phyloP scores from a whole-genome alignment of 2,888 invertebrate species.

The Orthonychiurus folsomi region DNA sequence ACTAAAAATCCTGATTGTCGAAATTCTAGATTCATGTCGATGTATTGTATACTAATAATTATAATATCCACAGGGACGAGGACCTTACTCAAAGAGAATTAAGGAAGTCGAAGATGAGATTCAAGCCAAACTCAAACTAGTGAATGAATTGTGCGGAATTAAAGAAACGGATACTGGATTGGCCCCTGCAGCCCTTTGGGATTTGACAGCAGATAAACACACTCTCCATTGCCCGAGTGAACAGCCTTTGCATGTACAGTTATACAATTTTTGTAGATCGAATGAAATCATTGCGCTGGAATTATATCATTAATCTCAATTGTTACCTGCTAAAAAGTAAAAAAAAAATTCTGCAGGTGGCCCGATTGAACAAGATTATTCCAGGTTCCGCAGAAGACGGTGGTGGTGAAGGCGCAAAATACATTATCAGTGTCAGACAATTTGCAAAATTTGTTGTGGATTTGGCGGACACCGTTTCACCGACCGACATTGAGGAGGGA shows the following conservation, averaged over 20 bases:
- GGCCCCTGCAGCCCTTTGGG: constrained; percentile 55
- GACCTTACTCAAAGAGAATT: constrained; percentile 51
- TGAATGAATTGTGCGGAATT: constrained; percentile 47
- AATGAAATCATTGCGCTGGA: neutral
- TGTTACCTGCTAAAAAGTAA: constrained; percentile 44
- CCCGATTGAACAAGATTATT: constrained; percentile 55
- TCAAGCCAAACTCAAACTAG: constrained; percentile 49
- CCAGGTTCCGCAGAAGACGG: constrained; percentile 41
- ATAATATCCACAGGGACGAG: constrained; percentile 47
- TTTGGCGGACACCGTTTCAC: constrained; percentile 53
- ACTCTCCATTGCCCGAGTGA: constrained; percentile 50
- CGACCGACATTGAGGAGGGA: constrained; percentile 53
- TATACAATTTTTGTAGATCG: no score
- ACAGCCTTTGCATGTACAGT: no score
- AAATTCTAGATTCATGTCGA: neutral
- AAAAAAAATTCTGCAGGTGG: constrained; percentile 49
- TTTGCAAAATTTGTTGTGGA: constrained; percentile 58
- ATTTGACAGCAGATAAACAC: constrained; percentile 54
- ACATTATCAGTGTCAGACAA: constrained; percentile 57
- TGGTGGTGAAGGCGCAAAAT: constrained; percentile 51
- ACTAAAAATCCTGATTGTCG: no score
- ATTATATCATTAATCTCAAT: neutral
- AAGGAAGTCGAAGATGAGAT: constrained; percentile 52
- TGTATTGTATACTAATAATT: neutral
- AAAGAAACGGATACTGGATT: constrained; percentile 56